Evolutionary conservation across 2,113 vertebrate genomes (phyloP).

Genomic region (Oryzias curvinotus): DNA sequence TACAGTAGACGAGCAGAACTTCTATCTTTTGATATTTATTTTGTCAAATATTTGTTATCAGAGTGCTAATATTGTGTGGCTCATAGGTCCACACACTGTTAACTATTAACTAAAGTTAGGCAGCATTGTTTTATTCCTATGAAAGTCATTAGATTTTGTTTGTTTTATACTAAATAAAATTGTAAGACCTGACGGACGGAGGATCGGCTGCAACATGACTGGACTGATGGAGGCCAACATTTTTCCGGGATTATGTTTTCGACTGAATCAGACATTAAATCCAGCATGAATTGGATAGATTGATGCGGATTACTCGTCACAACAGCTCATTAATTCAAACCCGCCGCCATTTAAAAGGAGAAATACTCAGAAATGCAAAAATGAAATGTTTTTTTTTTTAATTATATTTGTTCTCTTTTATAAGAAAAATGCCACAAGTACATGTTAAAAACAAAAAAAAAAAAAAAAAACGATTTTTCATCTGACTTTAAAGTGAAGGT

Average conservation of each 20-base stretch:
- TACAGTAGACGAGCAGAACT: slow-evolving; percentile 44
- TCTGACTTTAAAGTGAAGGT: too few relatives aligned
- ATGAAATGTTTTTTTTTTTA: too few relatives aligned
- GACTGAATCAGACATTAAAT: slow-evolving; percentile 38
- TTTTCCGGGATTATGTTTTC: slow-evolving; percentile 39
- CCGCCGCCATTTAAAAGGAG: too few relatives aligned
- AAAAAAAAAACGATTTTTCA: too few relatives aligned
- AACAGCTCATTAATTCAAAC: too few relatives aligned
- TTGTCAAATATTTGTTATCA: slow-evolving; percentile 62
- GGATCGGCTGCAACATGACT: too few relatives aligned
- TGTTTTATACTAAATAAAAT: slow-evolving; percentile 33
- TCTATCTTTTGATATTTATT: slow-evolving; percentile 73
- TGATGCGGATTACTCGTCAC: too few relatives aligned
- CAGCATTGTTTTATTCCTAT: slow-evolving; percentile 33
- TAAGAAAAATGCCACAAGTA: too few relatives aligned
- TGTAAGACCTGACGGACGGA: slow-evolving; percentile 13
- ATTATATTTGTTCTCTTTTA: too few relatives aligned
- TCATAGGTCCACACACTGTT: slow-evolving; percentile 42
- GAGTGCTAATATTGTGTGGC: slow-evolving; percentile 51
- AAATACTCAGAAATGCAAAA: too few relatives aligned
- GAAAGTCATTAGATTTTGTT: slow-evolving; percentile 20
- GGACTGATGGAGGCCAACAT: not conserved
- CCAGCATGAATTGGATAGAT: slow-evolving; percentile 2
- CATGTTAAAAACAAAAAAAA: too few relatives aligned
- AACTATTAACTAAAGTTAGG: slow-evolving; percentile 53